Percentiles rank a stretch among this genome's conserved stretches.
Conservation (phyloP, 2,888 invertebrate species). For the Acleris literana region DNA sequence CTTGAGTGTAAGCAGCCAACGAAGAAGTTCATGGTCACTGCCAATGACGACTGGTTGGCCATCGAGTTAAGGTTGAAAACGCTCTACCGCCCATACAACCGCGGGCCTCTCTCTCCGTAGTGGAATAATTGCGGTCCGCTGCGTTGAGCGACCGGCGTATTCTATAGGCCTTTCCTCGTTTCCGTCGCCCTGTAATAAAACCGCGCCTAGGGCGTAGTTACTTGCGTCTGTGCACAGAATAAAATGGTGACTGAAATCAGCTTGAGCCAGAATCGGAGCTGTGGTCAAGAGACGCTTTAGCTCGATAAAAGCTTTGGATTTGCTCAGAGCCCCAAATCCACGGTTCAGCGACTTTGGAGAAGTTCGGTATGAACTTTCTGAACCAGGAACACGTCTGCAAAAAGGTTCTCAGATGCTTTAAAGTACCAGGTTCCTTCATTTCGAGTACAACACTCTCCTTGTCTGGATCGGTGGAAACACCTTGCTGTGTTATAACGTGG, state of each 20-base stretch:
- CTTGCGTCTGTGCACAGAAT: constrained; percentile 41
- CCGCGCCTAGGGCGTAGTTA: constrained; percentile 36
- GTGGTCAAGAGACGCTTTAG: constrained; percentile 38
- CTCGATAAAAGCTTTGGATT: constrained; percentile 34
- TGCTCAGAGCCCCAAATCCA: constrained; percentile 22
- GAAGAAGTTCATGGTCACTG: constrained; percentile 67
- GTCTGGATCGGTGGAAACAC: constrained; percentile 8
- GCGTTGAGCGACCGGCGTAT: no score
- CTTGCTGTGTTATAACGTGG: constrained; percentile 19
- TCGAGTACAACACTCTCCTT: not conserved
- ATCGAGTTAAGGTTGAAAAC: constrained; percentile 50
- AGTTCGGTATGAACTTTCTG: no score
- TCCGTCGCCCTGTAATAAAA: constrained; percentile 34
- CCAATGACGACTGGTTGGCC: constrained; percentile 53
- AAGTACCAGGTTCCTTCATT: not conserved
- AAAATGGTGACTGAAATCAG: constrained; percentile 31
- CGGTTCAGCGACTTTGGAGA: constrained; percentile 37
- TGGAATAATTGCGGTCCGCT: constrained; percentile 50
- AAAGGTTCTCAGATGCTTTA: constrained; percentile 36
- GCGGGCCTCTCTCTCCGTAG: constrained; percentile 52
- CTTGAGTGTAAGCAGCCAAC: constrained; percentile 62
- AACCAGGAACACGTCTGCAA: constrained; percentile 43
- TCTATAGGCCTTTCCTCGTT: constrained; percentile 36
- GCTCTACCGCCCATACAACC: constrained; percentile 14
- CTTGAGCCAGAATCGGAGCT: constrained; percentile 40